Evolutionary conservation across 2,113 vertebrate genomes (phyloP).

Genomic region (Colossoma macropomum): DNA sequence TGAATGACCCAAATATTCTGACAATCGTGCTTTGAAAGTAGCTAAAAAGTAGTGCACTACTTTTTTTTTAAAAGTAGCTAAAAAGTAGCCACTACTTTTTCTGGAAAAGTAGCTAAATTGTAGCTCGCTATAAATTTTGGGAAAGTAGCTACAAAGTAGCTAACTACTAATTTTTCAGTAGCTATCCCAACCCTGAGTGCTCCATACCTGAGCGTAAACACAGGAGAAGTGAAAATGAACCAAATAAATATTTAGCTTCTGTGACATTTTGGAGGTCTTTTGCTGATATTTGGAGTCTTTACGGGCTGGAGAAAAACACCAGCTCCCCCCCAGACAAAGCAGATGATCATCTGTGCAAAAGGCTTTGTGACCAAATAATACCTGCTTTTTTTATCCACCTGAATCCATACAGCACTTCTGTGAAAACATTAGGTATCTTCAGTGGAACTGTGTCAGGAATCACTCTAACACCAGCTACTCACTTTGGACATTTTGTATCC

Average conservation of each 20-base stretch:
- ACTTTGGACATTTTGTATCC: not conserved
- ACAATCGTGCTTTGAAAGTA: too few relatives aligned
- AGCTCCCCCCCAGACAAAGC: not conserved
- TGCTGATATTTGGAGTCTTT: not conserved
- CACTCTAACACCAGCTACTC: not conserved
- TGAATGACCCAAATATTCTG: too few relatives aligned
- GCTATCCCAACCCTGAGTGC: too few relatives aligned
- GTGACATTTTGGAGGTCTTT: slow-evolving; percentile 1
- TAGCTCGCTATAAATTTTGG: too few relatives aligned
- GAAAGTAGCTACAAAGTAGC: too few relatives aligned
- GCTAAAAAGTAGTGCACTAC: too few relatives aligned
- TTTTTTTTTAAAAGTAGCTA: too few relatives aligned
- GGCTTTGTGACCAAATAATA: not conserved
- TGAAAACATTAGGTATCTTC: not conserved
- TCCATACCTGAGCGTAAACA: not conserved
- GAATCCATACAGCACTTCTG: not conserved
- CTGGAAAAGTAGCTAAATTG: too few relatives aligned
- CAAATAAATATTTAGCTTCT: not conserved
- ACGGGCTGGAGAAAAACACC: not conserved
- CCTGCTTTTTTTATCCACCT: not conserved
- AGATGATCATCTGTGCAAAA: not conserved
- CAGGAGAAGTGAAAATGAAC: not conserved
- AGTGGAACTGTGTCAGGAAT: not conserved
- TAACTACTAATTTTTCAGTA: too few relatives aligned
- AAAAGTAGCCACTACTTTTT: too few relatives aligned